Evolutionary conservation across 2,888 invertebrate genomes (phyloP), one percentile per base, ranked within the genome.

Genomic region (Lithosia quadra): DNA sequence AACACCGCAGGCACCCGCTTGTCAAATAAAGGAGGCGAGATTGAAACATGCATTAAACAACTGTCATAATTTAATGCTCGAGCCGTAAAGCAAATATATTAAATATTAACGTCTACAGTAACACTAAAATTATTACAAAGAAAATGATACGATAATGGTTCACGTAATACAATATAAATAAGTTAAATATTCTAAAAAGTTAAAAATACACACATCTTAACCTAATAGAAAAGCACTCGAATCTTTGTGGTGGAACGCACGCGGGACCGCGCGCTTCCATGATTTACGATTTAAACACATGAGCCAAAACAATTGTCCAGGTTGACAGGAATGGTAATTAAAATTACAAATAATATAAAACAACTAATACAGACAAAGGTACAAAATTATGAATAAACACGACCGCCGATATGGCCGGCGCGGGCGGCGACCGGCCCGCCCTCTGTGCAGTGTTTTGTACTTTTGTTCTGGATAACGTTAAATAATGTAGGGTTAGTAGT

Each of bases 151-250:
- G 88, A 92, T 91, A 92, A 91, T 91, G 89, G 88, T 92, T 92
- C 93, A 93, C 91, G 90, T 92, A 94, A 94, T 94, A 93, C 92
- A 92, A 93, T 93, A 92, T 92, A 94, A 95, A 95, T 95, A 95
- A 95, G 94, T 94, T 94, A 94, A 94, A 94, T 94, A 94, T 91
- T 94, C 94, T 94, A 95, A 94, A 93, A 94, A 89, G 91, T 94
- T 94, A 93, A 94, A 94, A 94, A 93, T 95, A 95, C 95, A 95
- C 95, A 94, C 95, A 82, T 88, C 94, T 89, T 94, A 94, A 94
- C 92, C 94, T 94, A 94, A 93, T 92, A 90, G 88, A 94, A 95
- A 94, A 94, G 91, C 95, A 93, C 91, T 92, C 92, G 88, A 88
- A 87, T 88, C 86, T 90, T 88, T 88, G 88, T 88, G 84, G 84